Percentiles rank a stretch among this genome's conserved stretches.
phyloP scores from a whole-genome alignment of 2,888 invertebrate genomes.

The Entomobrya proxima region DNA sequence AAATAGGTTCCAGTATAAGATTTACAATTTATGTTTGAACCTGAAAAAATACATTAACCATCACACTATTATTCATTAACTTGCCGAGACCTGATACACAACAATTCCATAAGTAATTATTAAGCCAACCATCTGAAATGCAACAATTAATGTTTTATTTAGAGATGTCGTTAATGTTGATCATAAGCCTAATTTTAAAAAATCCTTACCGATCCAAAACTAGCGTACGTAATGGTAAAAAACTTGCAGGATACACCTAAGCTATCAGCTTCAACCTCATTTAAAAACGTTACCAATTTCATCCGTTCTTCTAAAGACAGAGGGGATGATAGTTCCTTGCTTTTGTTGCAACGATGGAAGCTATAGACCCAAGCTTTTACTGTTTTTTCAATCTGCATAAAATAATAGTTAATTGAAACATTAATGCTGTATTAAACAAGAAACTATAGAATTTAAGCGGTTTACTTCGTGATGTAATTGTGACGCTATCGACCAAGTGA shows the following conservation, averaged over 20 bases:
- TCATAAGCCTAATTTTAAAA: too few relatives aligned
- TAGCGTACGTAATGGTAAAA: not conserved
- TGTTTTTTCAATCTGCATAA: not conserved
- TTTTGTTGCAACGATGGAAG: not conserved
- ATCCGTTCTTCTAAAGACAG: not conserved
- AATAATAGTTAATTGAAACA: not conserved
- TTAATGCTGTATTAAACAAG: not conserved
- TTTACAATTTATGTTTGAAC: too few relatives aligned
- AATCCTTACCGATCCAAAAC: not conserved
- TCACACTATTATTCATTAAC: too few relatives aligned
- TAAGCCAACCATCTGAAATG: too few relatives aligned
- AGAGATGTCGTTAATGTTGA: too few relatives aligned
- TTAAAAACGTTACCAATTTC: not conserved
- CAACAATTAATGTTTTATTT: too few relatives aligned
- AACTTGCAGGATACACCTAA: slow-evolving; percentile 2
- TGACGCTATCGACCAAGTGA: not conserved
- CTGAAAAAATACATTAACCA: too few relatives aligned
- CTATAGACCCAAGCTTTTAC: not conserved
- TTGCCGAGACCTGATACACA: too few relatives aligned
- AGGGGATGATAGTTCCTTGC: not conserved
- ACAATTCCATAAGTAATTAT: too few relatives aligned
- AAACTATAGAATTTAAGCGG: not conserved
- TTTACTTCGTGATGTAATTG: not conserved
- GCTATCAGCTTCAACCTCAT: not conserved
- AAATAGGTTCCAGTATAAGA: too few relatives aligned